Conservation (phyloP, 2,113 vertebrate species). For the Tonatia bakeri region DNA sequence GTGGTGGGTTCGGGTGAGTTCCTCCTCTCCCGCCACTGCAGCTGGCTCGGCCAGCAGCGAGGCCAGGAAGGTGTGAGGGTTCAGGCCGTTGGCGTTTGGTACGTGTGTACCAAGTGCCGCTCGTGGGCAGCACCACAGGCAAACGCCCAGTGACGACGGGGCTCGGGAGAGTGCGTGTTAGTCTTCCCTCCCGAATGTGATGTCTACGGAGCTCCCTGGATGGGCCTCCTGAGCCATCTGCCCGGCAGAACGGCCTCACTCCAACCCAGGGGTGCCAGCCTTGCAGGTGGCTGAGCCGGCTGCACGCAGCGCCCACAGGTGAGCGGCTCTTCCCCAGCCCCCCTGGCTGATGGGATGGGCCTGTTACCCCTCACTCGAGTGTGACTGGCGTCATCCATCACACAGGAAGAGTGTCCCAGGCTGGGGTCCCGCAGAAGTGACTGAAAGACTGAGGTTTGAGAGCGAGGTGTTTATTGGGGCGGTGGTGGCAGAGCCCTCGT, state of each 20-base stretch:
- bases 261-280: not conserved
- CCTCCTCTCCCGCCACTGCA: not conserved
- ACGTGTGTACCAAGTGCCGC: too few species aligned
- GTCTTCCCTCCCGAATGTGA: not conserved
- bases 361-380: too few species aligned
- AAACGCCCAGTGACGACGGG: not conserved
- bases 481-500: not conserved
- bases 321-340: not conserved
- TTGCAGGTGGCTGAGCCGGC: rapidly evolving
- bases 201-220: not conserved
- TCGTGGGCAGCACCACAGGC: not conserved
- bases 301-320: not conserved
- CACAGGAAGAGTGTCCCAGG: rapidly evolving
- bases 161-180: not conserved
- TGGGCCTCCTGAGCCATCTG: not conserved
- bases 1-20: not conserved
- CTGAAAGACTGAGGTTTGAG: not conserved
- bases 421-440: not conserved
- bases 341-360: not conserved
- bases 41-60: too few species aligned
- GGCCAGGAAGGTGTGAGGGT: too few species aligned
- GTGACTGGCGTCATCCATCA: not conserved
- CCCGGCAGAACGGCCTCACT: not conserved
- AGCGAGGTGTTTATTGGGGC: not conserved
- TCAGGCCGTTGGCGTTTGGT: too few species aligned